Conservation (phyloP, 1,140 invertebrate species). For the Orussus abietinus region DNA sequence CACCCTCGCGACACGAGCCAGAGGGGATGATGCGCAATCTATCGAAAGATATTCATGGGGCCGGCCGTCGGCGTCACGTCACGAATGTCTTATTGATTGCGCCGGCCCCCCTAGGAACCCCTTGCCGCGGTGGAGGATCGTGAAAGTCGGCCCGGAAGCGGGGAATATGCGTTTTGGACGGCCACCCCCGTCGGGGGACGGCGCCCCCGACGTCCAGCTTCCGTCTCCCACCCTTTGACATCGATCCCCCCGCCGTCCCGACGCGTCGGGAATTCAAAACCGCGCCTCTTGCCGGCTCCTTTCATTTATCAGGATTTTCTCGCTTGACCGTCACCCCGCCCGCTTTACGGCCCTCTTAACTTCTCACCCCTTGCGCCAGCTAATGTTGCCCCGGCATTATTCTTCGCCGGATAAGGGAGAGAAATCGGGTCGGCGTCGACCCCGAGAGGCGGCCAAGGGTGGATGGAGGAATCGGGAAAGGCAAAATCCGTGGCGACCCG, state of each 20-base stretch:
- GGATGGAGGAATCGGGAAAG: too few species aligned
- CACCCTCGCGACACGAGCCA: conserved; percentile 35
- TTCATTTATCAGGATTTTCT: conserved; percentile 47
- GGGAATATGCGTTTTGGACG: conserved; percentile 36
- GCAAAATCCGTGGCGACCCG: too few species aligned
- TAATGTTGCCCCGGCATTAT: too few species aligned
- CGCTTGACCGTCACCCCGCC: conserved; percentile 30
- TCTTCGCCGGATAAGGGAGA: too few species aligned
- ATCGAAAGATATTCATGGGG: conserved; percentile 56
- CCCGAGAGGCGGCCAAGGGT: too few species aligned
- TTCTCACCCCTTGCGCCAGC: too few species aligned
- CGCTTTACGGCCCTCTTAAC: too few species aligned
- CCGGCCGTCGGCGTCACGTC: conserved; percentile 47
- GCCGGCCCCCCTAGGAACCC: conserved; percentile 29
- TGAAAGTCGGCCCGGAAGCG: conserved; percentile 28
- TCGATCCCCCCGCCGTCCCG: conserved; percentile 19
- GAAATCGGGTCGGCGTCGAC: too few species aligned
- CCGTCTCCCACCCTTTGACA: conserved; percentile 14
- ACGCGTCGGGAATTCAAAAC: conserved; percentile 27
- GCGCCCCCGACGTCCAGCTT: conserved; percentile 17
- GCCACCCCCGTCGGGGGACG: conserved; percentile 12
- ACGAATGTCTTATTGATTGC: conserved; percentile 56
- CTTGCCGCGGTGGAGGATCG: conserved; percentile 15
- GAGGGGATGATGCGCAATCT: conserved; percentile 51
- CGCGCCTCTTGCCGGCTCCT: conserved; percentile 39